These are phyloP conservation scores for Archocentrus centrarchus DNA, from an alignment of 2,113 vertebrate species.

Conservation along the genomic window DNA sequence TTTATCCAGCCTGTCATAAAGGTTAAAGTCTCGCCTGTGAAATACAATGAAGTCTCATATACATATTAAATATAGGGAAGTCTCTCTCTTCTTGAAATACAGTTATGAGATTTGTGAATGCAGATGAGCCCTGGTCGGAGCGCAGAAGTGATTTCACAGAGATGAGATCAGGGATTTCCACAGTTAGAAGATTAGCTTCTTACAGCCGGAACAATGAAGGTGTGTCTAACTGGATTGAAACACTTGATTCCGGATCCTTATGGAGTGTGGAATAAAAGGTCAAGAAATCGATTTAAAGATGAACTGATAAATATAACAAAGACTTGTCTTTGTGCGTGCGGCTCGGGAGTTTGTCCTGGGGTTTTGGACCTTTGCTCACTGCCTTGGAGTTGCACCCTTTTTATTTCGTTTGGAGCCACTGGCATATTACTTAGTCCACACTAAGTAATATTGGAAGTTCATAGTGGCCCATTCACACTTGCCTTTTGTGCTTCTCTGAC, in stretches of 20 bases:
- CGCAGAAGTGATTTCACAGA: neutral
- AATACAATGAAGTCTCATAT: neutral
- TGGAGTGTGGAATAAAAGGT: neutral
- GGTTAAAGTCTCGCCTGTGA: neutral
- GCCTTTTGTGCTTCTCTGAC: neutral
- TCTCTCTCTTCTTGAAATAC: neutral
- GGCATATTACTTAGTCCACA: neutral
- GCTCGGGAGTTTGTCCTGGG: fast-evolving
- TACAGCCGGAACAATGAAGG: neutral
- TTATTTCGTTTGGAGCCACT: neutral
- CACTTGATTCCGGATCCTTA: neutral
- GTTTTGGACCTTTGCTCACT: neutral
- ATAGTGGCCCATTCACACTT: neutral
- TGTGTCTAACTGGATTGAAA: conserved; percentile 11
- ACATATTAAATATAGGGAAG: neutral
- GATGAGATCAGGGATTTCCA: conserved; percentile 23
- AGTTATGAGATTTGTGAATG: neutral
- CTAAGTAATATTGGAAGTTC: neutral
- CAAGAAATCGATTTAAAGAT: neutral
- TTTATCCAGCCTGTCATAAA: neutral
- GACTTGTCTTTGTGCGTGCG: neutral
- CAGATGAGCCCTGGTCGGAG: neutral
- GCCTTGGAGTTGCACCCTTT: neutral
- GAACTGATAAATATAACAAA: fast-evolving
- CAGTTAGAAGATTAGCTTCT: conserved; percentile 7